phyloP scores from a whole-genome alignment of 2,888 invertebrate genomes.

The Acanthosepion pharaonis region DNA sequence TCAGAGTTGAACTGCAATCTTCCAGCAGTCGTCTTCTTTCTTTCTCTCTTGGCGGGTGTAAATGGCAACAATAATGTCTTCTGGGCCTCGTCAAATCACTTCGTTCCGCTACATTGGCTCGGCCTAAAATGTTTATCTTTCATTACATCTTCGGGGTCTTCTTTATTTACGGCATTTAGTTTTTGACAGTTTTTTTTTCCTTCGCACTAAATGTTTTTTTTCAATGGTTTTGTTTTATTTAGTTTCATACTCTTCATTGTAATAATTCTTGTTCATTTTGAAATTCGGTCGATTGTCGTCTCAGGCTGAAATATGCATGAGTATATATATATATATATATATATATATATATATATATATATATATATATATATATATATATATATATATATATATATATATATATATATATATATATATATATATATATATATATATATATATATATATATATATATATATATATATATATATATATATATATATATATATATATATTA shows the following conservation, averaged over 20 bases:
- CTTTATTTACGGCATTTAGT: neutral
- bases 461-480: neutral
- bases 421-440: neutral
- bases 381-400: no score
- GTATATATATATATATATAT: neutral
- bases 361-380: neutral
- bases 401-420: no score
- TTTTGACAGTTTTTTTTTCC: neutral
- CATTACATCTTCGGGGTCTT: neutral
- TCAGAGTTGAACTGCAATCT: no score
- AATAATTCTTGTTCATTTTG: neutral
- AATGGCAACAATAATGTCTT: neutral
- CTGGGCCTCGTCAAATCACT: neutral
- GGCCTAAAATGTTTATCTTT: neutral
- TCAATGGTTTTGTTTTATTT: neutral
- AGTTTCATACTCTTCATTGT: neutral
- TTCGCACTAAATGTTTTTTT: neutral
- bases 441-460: neutral
- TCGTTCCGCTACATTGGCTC: conserved; percentile 11
- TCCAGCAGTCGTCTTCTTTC: neutral
- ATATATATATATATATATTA: neutral
- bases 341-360: neutral
- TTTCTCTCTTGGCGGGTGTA: neutral
- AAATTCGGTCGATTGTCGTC: neutral
- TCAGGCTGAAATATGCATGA: neutral